These are phyloP conservation scores for Neolamprologus variostigma DNA, from an alignment of 2,113 vertebrate genomes.

Conservation along the genomic window DNA sequence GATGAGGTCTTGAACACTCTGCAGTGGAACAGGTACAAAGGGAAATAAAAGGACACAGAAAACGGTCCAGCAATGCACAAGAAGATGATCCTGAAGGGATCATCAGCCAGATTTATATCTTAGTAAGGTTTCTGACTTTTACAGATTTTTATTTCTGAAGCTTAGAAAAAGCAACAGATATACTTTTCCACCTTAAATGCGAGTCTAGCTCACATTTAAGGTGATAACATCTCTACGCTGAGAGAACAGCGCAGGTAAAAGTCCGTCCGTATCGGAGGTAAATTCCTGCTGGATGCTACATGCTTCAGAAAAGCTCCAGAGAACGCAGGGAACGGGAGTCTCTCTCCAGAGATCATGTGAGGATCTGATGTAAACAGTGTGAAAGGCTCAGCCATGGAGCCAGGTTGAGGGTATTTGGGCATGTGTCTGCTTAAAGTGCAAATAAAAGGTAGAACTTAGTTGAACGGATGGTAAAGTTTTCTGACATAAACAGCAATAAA, in stretches of 20 bases:
- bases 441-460: neutral
- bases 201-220: neutral
- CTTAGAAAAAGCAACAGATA: neutral
- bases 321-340: neutral
- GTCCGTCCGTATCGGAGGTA: fast-evolving
- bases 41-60: neutral
- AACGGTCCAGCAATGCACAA: neutral
- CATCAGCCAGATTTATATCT: neutral
- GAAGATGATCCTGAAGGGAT: neutral
- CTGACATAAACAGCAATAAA: neutral
- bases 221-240: neutral
- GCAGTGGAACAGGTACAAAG: neutral
- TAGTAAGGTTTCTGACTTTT: neutral
- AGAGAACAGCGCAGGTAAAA: neutral
- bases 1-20: neutral
- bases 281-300: neutral
- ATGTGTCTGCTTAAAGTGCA: neutral
- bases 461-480: neutral
- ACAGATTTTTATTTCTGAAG: neutral
- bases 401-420: neutral
- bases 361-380: neutral
- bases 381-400: neutral
- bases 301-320: neutral
- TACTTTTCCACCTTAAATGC: neutral
- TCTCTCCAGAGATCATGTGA: neutral